Evolutionary conservation across 2,113 vertebrate species (phyloP).

Genomic region (Chelonoidis abingdonii): DNA sequence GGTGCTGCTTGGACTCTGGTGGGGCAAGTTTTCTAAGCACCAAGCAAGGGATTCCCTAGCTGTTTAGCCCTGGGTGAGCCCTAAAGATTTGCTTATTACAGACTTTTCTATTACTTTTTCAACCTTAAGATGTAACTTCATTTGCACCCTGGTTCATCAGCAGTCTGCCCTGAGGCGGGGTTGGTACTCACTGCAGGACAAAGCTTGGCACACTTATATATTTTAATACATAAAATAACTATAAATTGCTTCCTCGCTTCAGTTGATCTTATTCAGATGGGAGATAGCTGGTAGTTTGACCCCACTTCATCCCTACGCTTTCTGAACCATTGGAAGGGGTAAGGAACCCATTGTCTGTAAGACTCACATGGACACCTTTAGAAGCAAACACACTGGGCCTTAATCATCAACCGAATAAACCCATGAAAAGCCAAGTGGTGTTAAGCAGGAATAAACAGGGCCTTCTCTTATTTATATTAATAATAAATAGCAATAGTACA

Average conservation of each 20-base stretch:
- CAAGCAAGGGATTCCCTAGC: too few species aligned
- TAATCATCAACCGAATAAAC: neutral
- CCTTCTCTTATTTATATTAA: neutral
- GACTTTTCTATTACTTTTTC: too few species aligned
- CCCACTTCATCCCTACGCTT: neutral
- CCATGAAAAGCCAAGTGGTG: neutral
- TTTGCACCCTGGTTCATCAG: too few species aligned
- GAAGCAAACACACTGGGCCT: neutral
- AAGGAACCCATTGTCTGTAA: neutral
- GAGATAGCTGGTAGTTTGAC: neutral
- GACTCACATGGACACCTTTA: neutral
- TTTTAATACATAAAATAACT: neutral
- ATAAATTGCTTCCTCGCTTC: neutral
- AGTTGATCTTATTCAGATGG: neutral
- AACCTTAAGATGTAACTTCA: too few species aligned
- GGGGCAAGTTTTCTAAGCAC: too few species aligned
- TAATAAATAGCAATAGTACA: neutral
- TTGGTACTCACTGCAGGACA: too few species aligned
- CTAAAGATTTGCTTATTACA: too few species aligned
- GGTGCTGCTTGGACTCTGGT: too few species aligned
- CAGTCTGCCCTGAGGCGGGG: too few species aligned
- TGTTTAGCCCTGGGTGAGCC: too few species aligned
- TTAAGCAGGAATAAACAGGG: neutral
- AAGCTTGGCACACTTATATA: too few species aligned
- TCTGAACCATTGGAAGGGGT: neutral